Percentiles rank a stretch among this genome's conserved stretches.
Conservation (phyloP, 2,888 invertebrate genomes). For the Scaptomyza caliginosa region DNA sequence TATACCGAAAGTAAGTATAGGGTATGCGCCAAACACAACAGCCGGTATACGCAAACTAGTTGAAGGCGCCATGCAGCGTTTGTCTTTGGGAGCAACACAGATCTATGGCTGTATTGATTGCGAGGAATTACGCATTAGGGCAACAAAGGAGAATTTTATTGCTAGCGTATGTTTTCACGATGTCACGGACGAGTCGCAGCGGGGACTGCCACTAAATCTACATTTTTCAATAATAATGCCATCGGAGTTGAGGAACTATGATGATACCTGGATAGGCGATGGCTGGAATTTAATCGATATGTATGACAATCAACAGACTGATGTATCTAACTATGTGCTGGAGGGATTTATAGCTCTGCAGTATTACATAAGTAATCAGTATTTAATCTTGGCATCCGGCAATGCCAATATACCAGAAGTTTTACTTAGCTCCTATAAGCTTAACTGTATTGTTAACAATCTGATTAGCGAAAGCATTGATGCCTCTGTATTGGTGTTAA, state of each 20-base stretch:
- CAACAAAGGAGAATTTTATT: conserved; percentile 33
- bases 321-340: conserved; percentile 86
- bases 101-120: conserved; percentile 32
- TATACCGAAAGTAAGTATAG: conserved; percentile 43
- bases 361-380: conserved; percentile 85
- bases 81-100: conserved; percentile 11
- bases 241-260: conserved; percentile 51
- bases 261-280: conserved; percentile 46
- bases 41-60: conserved; percentile 32
- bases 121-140: conserved; percentile 24
- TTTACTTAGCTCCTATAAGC: conserved; percentile 86
- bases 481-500: conserved; percentile 88
- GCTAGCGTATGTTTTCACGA: conserved; percentile 54
- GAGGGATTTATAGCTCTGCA: conserved; percentile 89
- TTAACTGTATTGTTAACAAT: conserved; percentile 88
- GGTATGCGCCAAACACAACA: conserved; percentile 51
- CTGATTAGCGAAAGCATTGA: conserved; percentile 87
- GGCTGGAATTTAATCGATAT: conserved; percentile 61
- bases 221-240: conserved; percentile 49
- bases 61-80: neutral
- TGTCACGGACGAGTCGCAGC: conserved; percentile 9
- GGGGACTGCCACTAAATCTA: conserved; percentile 37
- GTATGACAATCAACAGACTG: conserved; percentile 82
- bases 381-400: conserved; percentile 52
- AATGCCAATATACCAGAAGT: conserved; percentile 62